Base-by-base conservation (phyloP, 1,140 invertebrate genomes). In the Trachymyrmex cornetzi region DNA sequence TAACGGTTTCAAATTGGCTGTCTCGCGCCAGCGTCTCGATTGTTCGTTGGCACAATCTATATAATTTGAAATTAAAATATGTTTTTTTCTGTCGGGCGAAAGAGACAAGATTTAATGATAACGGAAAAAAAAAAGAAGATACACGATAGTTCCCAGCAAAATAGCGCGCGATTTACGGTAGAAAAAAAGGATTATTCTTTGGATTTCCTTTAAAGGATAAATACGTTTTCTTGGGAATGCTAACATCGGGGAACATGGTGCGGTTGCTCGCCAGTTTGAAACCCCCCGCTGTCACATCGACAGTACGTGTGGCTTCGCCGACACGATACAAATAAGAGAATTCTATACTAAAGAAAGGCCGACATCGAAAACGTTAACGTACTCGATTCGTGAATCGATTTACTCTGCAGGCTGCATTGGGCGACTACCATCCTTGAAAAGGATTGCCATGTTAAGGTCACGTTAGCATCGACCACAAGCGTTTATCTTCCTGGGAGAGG, bases 401-500 rank as follows among this genome's bases (percentile, higher is more conserved):
- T 75, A 30, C 80, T 74, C 12, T 72, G 79, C 80, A 69, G 53
- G 67, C 53, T 50, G 44, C 19, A 55, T 61, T 61, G 30, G 34
- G 22, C 50, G 53, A 57, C 24, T 61, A 75, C 19, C 27, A 74
- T 63, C 24, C 38, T 61, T 48, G 71, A 79, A 34, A 59, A 67
- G 71, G 22, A 12, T 81, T 69, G 88, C 82, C 75, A 74, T 53
- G 38, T 77, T 27, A 66, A 77, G 71, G 63, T 84, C 80, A 63
- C 69, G 69, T 84, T 75, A 74, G 69, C 80, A 84, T 88, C 57
- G 82, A 88, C 50, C 82, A 48, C 53, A 66, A 85, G 72, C 75
- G 59, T 85, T 66, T 79, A 55, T 87, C 77, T 81, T 87, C 64
- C 67, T 72, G 86, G 87, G 86, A 89, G 87, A 89, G 74, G 84